phyloP scores from a whole-genome alignment of 92 coral and sea anemone genomes.

The Phenganax stokvisi region DNA sequence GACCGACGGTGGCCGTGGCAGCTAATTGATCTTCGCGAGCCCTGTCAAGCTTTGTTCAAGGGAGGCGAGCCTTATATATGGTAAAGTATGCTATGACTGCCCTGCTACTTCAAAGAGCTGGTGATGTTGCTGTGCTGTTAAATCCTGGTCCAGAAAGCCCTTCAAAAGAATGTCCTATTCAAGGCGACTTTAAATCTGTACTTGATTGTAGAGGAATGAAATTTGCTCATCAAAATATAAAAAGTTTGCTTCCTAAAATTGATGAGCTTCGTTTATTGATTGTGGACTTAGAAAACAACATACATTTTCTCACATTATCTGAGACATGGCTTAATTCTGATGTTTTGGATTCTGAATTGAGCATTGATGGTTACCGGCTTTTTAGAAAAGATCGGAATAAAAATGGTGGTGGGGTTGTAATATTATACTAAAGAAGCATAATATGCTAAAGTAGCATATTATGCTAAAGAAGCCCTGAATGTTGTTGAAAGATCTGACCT shows the following conservation, averaged over 20 bases:
- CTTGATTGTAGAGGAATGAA: neutral
- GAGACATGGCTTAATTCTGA: constrained; percentile 34
- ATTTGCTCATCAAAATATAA: constrained; percentile 27
- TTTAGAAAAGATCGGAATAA: constrained; percentile 9
- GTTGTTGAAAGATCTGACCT: constrained; percentile 28
- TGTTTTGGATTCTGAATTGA: constrained; percentile 27
- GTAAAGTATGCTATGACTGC: constrained; percentile 29
- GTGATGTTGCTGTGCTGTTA: constrained; percentile 34
- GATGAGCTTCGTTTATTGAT: constrained; percentile 22
- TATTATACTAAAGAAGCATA: neutral
- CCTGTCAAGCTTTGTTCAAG: neutral
- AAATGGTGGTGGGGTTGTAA: constrained; percentile 28
- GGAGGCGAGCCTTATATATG: constrained; percentile 7
- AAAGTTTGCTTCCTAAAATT: constrained; percentile 31
- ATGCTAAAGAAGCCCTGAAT: constrained; percentile 2
- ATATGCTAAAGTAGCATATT: neutral
- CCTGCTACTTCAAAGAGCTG: constrained; percentile 29
- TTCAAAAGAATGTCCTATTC: constrained; percentile 16
- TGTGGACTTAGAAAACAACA: constrained; percentile 18
- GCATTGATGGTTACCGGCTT: constrained; percentile 20
- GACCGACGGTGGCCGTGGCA: constrained; percentile 8
- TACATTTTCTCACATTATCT: constrained; percentile 29
- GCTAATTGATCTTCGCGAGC: constrained; percentile 1
- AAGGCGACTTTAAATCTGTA: constrained; percentile 24
- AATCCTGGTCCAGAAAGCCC: constrained; percentile 28